Conservation (phyloP, 2,888 invertebrate species). For the Meganola albula region DNA sequence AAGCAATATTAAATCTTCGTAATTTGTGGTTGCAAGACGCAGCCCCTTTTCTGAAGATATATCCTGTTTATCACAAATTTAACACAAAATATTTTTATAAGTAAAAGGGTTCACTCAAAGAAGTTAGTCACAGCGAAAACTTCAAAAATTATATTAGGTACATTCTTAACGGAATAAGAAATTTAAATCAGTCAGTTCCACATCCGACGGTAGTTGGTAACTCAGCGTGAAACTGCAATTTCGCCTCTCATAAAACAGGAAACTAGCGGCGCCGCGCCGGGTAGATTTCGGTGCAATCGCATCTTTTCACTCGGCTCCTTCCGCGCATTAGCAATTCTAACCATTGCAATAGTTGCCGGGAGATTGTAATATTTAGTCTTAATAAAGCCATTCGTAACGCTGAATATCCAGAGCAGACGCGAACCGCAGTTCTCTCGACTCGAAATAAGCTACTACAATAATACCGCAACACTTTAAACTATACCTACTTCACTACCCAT, state of each 20-base stretch:
- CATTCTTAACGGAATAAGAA: conserved; percentile 39
- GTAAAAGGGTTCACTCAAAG: neutral
- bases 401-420: conserved; percentile 64
- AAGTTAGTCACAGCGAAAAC: conserved; percentile 16
- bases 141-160: too few relatives aligned
- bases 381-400: conserved; percentile 72
- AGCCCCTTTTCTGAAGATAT: conserved; percentile 59
- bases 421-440: conserved; percentile 46
- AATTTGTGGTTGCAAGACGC: conserved; percentile 72
- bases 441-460: conserved; percentile 42
- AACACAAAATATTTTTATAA: conserved; percentile 39
- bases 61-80: conserved; percentile 40
- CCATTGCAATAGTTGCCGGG: conserved; percentile 61
- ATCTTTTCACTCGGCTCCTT: conserved; percentile 63
- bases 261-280: conserved; percentile 42
- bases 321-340: conserved; percentile 68
- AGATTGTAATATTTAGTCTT: conserved; percentile 73
- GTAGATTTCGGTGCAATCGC: conserved; percentile 52
- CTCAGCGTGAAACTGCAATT: conserved; percentile 61
- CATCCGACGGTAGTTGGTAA: conserved; percentile 45
- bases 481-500: conserved; percentile 33
- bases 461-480: conserved; percentile 41
- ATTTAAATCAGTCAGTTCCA: conserved; percentile 52
- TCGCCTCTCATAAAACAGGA: conserved; percentile 63
- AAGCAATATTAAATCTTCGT: conserved; percentile 78